Evolutionary conservation across 2,888 invertebrate species (phyloP).

Genomic region (Drosophila monieri): DNA sequence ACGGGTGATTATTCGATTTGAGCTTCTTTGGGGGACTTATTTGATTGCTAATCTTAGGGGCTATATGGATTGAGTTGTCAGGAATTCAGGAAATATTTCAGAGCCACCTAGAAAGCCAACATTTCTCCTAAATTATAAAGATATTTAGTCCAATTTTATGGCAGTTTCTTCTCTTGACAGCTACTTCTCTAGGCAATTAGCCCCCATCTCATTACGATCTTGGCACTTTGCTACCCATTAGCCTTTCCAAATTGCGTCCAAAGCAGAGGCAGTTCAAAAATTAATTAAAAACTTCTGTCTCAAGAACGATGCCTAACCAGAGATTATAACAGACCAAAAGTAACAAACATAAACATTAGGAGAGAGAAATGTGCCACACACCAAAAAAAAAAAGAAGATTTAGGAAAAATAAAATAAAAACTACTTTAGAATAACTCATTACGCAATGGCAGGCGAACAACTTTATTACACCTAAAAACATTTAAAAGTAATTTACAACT

Average conservation of each 20-base stretch:
- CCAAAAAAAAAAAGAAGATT: constrained; percentile 16
- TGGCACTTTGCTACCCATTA: constrained; percentile 50
- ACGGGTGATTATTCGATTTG: constrained; percentile 26
- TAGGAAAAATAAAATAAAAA: constrained; percentile 20
- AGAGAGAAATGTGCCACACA: constrained; percentile 54
- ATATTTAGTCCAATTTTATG: neutral
- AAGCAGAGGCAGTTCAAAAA: constrained; percentile 34
- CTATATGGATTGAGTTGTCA: constrained; percentile 25
- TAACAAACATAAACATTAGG: constrained; percentile 15
- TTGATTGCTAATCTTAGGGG: neutral
- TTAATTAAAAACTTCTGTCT: constrained; percentile 65
- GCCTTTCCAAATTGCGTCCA: constrained; percentile 41
- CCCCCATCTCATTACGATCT: constrained; percentile 50
- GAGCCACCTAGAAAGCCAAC: neutral
- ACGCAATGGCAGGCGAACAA: constrained; percentile 66
- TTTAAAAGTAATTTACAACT: constrained; percentile 76
- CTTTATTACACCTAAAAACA: constrained; percentile 72
- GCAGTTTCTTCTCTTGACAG: neutral
- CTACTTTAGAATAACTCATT: constrained; percentile 63
- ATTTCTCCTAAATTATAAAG: neutral
- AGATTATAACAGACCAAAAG: constrained; percentile 49
- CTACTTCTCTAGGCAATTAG: constrained; percentile 6
- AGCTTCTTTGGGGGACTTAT: constrained; percentile 13
- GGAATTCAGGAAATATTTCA: neutral
- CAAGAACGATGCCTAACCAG: constrained; percentile 56